A percentile compares a stretch with the other conserved stretches of the same genome.
Evolutionary conservation across 2,888 invertebrate species (phyloP).

Genomic region (Tyria jacobaeae): DNA sequence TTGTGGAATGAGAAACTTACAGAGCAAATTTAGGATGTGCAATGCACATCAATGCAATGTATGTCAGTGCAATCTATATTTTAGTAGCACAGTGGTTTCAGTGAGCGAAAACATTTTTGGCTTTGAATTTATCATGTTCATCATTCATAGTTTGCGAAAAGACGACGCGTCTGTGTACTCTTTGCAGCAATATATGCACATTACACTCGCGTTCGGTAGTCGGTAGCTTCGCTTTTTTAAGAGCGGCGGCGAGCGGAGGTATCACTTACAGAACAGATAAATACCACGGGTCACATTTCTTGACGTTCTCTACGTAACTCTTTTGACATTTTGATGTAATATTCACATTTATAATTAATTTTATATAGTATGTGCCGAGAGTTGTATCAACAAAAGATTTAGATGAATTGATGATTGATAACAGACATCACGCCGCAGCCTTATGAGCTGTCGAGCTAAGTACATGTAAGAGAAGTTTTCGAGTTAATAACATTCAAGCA

Average conservation of each 20-base stretch:
- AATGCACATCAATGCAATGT: constrained; percentile 69
- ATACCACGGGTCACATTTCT: constrained; percentile 58
- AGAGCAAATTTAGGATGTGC: constrained; percentile 65
- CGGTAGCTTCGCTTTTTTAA: constrained; percentile 74
- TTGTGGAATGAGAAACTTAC: constrained; percentile 60
- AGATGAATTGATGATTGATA: no score
- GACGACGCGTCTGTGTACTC: constrained; percentile 51
- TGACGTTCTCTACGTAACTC: constrained; percentile 21
- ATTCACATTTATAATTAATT: no score
- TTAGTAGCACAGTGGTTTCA: constrained; percentile 66
- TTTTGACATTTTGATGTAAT: no score
- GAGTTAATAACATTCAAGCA: no score
- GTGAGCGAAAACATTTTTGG: constrained; percentile 68
- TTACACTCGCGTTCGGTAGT: constrained; percentile 65
- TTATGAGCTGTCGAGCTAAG: no score
- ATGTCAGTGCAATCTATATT: constrained; percentile 75
- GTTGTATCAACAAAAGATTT: no score
- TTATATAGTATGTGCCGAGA: no score
- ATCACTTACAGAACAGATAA: constrained; percentile 73
- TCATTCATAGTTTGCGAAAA: constrained; percentile 64
- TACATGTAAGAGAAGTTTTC: no score
- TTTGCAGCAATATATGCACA: constrained; percentile 73
- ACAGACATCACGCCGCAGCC: no score
- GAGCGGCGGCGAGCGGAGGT: constrained; percentile 66
- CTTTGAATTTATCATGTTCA: constrained; percentile 63